Percentiles rank a stretch among this genome's conserved stretches.
Evolutionary conservation across 2,888 invertebrate species (phyloP).

Genomic region (Apotomis capreana): DNA sequence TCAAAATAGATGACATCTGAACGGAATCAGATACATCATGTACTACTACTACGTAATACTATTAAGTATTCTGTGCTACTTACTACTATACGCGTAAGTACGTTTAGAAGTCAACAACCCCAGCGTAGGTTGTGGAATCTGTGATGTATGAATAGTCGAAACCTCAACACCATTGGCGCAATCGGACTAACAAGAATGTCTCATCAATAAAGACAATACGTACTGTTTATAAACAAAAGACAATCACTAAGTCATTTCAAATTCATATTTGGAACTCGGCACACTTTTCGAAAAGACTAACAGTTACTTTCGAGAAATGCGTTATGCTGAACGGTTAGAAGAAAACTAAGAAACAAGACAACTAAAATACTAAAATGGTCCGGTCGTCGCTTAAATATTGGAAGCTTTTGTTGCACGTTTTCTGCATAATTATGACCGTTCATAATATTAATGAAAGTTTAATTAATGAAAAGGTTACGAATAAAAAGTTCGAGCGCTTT

Average conservation of each 20-base stretch:
- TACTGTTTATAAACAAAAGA: slow-evolving; percentile 20
- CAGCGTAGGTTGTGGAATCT: no score
- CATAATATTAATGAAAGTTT: slow-evolving; percentile 46
- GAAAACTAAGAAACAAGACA: slow-evolving; percentile 1
- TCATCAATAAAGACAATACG: neutral
- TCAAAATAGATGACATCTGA: no score
- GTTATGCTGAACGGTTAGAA: neutral
- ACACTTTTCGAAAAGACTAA: neutral
- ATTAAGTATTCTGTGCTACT: no score
- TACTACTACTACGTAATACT: no score
- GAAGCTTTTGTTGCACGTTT: slow-evolving; percentile 50
- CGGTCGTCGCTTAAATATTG: slow-evolving; percentile 48
- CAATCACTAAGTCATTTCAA: slow-evolving; percentile 21
- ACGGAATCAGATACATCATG: no score
- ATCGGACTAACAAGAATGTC: neutral
- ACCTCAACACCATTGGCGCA: neutral
- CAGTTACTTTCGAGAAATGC: no score
- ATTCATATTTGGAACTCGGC: slow-evolving; percentile 14
- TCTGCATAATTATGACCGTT: slow-evolving; percentile 46
- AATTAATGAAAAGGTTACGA: slow-evolving; percentile 43
- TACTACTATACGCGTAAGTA: no score
- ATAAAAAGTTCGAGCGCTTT: slow-evolving; percentile 55
- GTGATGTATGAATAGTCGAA: no score
- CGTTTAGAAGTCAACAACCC: no score
- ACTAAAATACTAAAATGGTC: slow-evolving; percentile 47